These are phyloP conservation scores for Unio pictorum DNA, from an alignment of 2,888 invertebrate genomes.

Conservation along the genomic window DNA sequence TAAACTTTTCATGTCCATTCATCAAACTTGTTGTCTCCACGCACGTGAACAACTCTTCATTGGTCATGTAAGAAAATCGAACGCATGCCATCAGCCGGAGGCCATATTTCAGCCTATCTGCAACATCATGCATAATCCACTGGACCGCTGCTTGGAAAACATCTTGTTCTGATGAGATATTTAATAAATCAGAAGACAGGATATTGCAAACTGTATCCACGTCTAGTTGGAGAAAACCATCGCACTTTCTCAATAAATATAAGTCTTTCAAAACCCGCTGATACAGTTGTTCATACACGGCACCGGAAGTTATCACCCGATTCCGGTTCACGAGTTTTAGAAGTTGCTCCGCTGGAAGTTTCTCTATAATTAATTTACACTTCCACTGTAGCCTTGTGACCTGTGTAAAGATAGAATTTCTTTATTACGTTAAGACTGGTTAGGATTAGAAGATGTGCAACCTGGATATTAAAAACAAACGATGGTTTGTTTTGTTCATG, in stretches of 20 bases:
- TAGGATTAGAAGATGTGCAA: too few relatives aligned
- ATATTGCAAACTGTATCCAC: constrained; percentile 35
- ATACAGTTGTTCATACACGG: constrained; percentile 16
- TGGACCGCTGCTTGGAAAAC: constrained; percentile 49
- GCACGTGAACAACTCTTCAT: constrained; percentile 47
- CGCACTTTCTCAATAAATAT: constrained; percentile 8
- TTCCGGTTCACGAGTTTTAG: constrained; percentile 28
- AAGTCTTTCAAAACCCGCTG: constrained; percentile 13
- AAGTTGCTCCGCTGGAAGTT: constrained; percentile 32
- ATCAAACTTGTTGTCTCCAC: constrained; percentile 46
- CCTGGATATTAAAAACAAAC: too few relatives aligned
- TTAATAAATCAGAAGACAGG: constrained; percentile 32
- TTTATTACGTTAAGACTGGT: too few relatives aligned
- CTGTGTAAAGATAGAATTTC: too few relatives aligned
- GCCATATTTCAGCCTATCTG: constrained; percentile 34
- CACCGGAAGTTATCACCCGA: constrained; percentile 7
- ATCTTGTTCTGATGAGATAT: constrained; percentile 49
- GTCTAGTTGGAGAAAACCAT: constrained; percentile 31
- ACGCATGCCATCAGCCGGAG: constrained; percentile 42
- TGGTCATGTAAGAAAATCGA: constrained; percentile 51
- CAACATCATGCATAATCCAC: constrained; percentile 50
- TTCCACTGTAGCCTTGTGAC: neutral
- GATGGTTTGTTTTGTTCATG: too few relatives aligned
- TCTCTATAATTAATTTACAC: constrained; percentile 20
- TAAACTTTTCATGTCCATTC: constrained; percentile 32